Percentiles rank a stretch among this genome's conserved stretches.
Evolutionary conservation across 2,113 vertebrate genomes (phyloP).

Genomic region (Python bivittatus): DNA sequence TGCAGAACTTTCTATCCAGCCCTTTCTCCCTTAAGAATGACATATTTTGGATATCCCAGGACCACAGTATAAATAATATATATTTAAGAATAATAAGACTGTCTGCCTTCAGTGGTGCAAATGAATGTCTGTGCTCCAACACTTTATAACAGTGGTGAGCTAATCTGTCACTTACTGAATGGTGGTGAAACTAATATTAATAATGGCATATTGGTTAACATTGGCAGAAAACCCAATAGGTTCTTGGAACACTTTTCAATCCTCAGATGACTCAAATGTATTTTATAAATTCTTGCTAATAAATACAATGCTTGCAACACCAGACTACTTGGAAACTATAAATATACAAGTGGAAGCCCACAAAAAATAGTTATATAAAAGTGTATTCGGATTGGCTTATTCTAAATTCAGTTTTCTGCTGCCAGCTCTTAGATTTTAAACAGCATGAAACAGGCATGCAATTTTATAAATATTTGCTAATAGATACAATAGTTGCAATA

Average conservation of each 20-base stretch:
- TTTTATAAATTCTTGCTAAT: conserved; percentile 12
- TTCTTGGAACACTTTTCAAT: background rate
- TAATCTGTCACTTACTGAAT: background rate
- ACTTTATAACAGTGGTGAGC: background rate
- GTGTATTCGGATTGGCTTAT: conserved; percentile 37
- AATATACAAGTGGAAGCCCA: conserved; percentile 3
- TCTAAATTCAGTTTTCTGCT: conserved; percentile 3
- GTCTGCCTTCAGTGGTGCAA: conserved; percentile 11
- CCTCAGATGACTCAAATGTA: background rate
- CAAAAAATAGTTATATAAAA: conserved; percentile 17
- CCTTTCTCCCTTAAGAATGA: background rate
- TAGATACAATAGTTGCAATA: background rate
- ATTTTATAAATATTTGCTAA: background rate
- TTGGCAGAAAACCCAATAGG: conserved; percentile 45
- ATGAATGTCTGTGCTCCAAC: background rate
- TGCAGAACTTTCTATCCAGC: background rate
- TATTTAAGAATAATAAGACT: conserved; percentile 6
- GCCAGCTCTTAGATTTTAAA: background rate
- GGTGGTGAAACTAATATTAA: conserved; percentile 1
- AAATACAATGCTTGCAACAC: background rate
- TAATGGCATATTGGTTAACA: conserved; percentile 7
- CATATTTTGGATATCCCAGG: background rate
- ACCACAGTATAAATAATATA: background rate
- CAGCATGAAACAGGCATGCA: background rate
- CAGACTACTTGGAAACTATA: background rate